A percentile compares a stretch with the other conserved stretches of the same genome.
These are phyloP conservation scores for Cosmorhoe ocellata DNA, from an alignment of 2,888 invertebrate genomes.

Conservation along the genomic window DNA sequence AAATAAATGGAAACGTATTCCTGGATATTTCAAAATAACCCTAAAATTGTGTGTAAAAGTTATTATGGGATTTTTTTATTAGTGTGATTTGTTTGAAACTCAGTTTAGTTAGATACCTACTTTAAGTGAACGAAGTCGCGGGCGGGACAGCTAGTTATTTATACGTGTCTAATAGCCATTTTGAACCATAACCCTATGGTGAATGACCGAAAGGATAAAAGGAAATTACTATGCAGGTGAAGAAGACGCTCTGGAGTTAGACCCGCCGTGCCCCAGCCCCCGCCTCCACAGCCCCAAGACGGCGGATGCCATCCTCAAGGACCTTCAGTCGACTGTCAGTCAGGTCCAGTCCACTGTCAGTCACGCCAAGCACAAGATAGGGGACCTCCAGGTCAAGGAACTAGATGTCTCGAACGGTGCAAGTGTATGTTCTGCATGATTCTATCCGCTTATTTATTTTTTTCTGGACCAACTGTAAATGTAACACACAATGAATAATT, in stretches of 20 bases:
- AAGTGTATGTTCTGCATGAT: conserved; percentile 76
- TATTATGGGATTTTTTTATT: no score
- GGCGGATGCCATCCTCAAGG: conserved; percentile 61
- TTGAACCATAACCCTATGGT: no score
- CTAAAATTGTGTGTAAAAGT: no score
- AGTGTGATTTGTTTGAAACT: no score
- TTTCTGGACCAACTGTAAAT: not conserved
- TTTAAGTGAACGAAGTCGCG: no score
- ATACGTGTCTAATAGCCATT: no score
- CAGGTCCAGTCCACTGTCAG: conserved; percentile 62
- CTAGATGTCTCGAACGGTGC: conserved; percentile 40
- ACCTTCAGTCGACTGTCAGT: conserved; percentile 68
- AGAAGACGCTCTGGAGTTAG: conserved; percentile 68
- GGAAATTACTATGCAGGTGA: conserved; percentile 52
- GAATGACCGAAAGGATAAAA: no score
- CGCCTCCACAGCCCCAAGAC: conserved; percentile 62
- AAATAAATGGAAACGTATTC: no score
- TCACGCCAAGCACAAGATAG: conserved; percentile 84
- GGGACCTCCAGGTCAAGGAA: conserved; percentile 82
- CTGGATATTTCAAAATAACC: no score
- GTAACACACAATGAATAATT: no score
- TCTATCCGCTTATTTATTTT: conserved; percentile 54
- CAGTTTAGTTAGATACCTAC: no score
- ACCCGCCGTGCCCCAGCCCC: conserved; percentile 23
- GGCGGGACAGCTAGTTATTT: no score